Evolutionary conservation across 2,888 invertebrate genomes (phyloP).

Genomic region (Slavum lentiscoides): DNA sequence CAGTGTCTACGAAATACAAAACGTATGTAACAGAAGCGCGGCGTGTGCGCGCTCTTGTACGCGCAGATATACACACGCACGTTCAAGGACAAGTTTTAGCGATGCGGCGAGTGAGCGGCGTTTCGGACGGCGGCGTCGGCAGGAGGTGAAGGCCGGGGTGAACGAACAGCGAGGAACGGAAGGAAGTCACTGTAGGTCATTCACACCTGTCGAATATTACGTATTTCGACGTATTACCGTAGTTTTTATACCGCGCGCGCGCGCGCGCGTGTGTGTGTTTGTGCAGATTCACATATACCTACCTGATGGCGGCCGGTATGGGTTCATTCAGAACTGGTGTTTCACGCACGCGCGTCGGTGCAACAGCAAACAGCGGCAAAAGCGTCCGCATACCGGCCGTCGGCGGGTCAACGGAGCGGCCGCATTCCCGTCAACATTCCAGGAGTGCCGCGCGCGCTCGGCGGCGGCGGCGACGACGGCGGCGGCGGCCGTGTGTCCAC

Average conservation of each 20-base stretch:
- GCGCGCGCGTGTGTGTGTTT: not conserved
- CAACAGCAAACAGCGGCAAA: not conserved
- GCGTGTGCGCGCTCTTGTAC: not conserved
- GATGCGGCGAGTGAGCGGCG: not conserved
- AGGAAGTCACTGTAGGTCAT: constrained; percentile 53
- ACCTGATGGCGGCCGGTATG: not conserved
- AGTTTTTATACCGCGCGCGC: not conserved
- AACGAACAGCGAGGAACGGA: constrained; percentile 44
- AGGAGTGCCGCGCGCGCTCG: constrained; percentile 39
- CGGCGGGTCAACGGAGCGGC: constrained; percentile 53
- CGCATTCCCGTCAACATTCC: constrained; percentile 53
- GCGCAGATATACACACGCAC: not conserved
- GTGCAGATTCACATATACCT: too few species aligned
- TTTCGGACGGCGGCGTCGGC: not conserved
- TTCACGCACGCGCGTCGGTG: constrained; percentile 41
- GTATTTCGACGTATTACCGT: constrained; percentile 34
- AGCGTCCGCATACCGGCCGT: constrained; percentile 45
- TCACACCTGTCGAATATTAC: constrained; percentile 52
- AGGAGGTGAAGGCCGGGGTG: constrained; percentile 12
- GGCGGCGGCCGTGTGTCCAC: not conserved
- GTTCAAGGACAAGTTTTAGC: constrained; percentile 50
- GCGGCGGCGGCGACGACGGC: not conserved
- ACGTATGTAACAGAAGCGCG: not conserved
- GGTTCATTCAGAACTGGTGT: constrained; percentile 50
- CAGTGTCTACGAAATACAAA: too few species aligned